Evolutionary conservation across 2,113 vertebrate species (phyloP).

Genomic region (Balaeniceps rex): DNA sequence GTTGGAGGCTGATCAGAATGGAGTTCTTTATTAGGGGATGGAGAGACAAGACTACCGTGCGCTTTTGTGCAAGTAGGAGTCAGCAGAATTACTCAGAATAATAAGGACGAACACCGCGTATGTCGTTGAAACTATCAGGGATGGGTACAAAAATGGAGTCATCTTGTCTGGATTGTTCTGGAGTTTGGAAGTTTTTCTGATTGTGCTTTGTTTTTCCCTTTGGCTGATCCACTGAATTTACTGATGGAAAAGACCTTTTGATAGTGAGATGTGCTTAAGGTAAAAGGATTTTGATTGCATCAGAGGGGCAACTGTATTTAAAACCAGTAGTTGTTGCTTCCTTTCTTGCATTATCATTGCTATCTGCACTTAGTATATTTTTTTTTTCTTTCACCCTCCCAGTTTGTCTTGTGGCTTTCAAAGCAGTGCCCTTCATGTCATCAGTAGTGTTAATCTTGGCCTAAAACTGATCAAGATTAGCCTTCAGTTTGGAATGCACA

Average conservation of each 20-base stretch:
- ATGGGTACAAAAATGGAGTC: neutral
- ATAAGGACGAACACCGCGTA: neutral
- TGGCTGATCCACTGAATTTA: neutral
- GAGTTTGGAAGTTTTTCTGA: neutral
- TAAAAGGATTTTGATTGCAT: neutral
- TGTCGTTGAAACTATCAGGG: neutral
- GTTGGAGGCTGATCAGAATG: neutral
- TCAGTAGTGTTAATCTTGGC: neutral
- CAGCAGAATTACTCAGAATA: neutral
- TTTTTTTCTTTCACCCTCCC: neutral
- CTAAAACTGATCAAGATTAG: neutral
- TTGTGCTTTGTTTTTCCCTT: neutral
- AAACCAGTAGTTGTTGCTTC: neutral
- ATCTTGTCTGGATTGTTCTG: neutral
- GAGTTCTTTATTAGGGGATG: neutral
- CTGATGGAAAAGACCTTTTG: neutral
- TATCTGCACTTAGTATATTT: neutral
- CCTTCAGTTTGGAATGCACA: neutral
- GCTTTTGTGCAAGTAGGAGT: neutral
- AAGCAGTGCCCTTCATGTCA: neutral
- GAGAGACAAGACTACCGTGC: neutral
- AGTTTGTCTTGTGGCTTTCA: neutral
- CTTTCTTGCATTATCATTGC: neutral
- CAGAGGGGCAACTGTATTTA: neutral
- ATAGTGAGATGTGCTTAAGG: neutral